Base-by-base conservation (phyloP, 35 echinoderm and acorn worm species). In the Holothuria glaberrima region DNA sequence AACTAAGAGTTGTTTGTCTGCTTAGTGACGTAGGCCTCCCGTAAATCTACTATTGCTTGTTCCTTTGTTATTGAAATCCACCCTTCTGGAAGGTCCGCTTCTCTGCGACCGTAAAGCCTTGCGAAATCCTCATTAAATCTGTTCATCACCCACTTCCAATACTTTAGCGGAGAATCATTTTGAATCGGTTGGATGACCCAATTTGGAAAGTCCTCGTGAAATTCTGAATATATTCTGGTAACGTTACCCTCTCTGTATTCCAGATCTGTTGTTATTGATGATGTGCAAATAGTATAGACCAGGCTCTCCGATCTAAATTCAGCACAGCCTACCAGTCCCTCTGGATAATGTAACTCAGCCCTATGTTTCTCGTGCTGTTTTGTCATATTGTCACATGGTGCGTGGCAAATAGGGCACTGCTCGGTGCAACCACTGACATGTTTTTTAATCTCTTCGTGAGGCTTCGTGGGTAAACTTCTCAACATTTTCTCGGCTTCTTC, bases 321-420 rank as follows among this genome's bases (percentile, higher is more conserved):
- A 9, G 30, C 35, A 58, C 71, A 14, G 12, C 88, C 88, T 58
- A 57, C 73, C 6, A 90, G n/a, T n/a, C n/a, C n/a, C n/a, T n/a
- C n/a, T n/a, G n/a, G n/a, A n/a, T n/a, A n/a, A n/a, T n/a, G n/a
- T n/a, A n/a, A n/a, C n/a, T n/a, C n/a, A n/a, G n/a, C n/a, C n/a
- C n/a, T n/a, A n/a, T n/a, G n/a, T n/a, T n/a, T n/a, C n/a, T n/a
- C n/a, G n/a, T n/a, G n/a, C n/a, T n/a, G n/a, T n/a, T n/a, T n/a
- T n/a, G n/a, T 57, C 45, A 75, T 54, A 33, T 75, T 74, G 32
- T 89, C 87, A 58, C 87, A 89, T 32, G 87, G 87, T 21, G 87
- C 87, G 20, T 59, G 63, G 31, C 87, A 89, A 33, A 89, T 69
- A 0, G 87, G 87, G 34, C 87, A 89, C 57, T 74, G 44, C 30